phyloP scores from a whole-genome alignment of 2,113 vertebrate genomes.

The Thymallus thymallus region DNA sequence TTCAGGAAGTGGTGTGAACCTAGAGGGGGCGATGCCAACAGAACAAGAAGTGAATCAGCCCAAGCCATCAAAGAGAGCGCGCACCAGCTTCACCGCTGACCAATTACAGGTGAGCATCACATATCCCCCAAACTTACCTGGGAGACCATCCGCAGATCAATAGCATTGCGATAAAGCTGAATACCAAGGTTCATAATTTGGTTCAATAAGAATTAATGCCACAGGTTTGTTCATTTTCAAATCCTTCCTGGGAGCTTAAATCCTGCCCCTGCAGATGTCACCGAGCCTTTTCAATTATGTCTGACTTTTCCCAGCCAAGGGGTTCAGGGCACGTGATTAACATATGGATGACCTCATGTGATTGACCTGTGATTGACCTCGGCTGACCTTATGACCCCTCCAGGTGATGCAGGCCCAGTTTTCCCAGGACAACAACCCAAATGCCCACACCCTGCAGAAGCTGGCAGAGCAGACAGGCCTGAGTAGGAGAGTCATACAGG shows the following conservation, averaged over 20 bases:
- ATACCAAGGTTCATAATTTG: too few species aligned
- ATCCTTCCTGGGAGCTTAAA: too few species aligned
- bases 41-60: slow-evolving; percentile 91
- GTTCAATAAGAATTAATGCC: too few species aligned
- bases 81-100: slow-evolving; percentile 97
- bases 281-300: neutral
- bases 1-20: slow-evolving; percentile 81
- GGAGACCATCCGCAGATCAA: too few species aligned
- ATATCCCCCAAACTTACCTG: neutral
- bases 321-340: neutral
- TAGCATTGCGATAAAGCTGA: too few species aligned
- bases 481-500: slow-evolving; percentile 97
- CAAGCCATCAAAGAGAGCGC: slow-evolving; percentile 94
- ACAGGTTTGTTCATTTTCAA: too few species aligned
- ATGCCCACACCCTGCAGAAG: slow-evolving; percentile 96
- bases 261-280: neutral
- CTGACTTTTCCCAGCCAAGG: neutral
- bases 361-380: neutral
- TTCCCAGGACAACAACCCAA: slow-evolving; percentile 98
- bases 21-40: slow-evolving; percentile 88
- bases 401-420: slow-evolving; percentile 99
- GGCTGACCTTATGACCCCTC: neutral
- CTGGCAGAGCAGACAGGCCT: slow-evolving; percentile 96
- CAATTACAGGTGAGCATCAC: slow-evolving; percentile 87
- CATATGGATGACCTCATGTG: neutral